Evolutionary conservation across 2,797 vertebrate species (phyloP).

Genomic region (Xerus rutilus): DNA sequence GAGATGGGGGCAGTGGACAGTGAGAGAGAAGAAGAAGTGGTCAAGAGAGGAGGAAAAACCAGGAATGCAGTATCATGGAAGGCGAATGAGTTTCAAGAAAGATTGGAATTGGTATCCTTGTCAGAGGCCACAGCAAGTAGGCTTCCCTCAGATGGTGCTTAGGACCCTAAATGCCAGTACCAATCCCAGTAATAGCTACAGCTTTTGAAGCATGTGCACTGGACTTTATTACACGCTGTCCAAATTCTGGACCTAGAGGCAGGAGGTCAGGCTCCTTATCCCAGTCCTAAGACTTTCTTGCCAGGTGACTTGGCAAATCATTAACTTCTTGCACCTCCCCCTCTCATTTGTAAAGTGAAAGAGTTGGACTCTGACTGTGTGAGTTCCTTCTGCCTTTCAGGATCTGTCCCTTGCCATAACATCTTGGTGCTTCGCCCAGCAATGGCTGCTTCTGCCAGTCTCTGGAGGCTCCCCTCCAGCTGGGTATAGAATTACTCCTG

Average conservation of each 20-base stretch:
- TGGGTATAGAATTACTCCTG: slow-evolving; percentile 38
- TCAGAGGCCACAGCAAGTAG: neutral
- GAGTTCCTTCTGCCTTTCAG: slow-evolving; percentile 45
- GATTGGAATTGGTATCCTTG: neutral
- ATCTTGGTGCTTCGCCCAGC: slow-evolving; percentile 7
- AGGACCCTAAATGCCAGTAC: neutral
- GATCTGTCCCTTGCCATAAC: neutral
- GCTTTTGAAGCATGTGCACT: neutral
- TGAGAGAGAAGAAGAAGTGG: neutral
- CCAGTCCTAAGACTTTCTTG: slow-evolving; percentile 2
- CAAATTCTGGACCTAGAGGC: neutral
- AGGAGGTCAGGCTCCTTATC: neutral
- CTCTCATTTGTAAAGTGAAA: slow-evolving; percentile 54
- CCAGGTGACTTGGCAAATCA: slow-evolving; percentile 59
- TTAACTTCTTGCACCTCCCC: slow-evolving; percentile 60
- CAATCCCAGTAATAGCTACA: neutral
- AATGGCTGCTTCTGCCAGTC: neutral
- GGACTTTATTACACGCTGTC: neutral
- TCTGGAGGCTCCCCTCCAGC: neutral
- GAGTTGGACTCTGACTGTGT: neutral
- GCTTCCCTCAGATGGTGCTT: neutral
- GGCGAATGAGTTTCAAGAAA: neutral
- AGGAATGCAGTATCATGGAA: neutral
- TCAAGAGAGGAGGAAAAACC: neutral
- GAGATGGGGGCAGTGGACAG: neutral